Percentiles rank a stretch among this genome's conserved stretches.
Conservation (phyloP, 1,140 invertebrate species). For the Eurosta solidaginis region DNA sequence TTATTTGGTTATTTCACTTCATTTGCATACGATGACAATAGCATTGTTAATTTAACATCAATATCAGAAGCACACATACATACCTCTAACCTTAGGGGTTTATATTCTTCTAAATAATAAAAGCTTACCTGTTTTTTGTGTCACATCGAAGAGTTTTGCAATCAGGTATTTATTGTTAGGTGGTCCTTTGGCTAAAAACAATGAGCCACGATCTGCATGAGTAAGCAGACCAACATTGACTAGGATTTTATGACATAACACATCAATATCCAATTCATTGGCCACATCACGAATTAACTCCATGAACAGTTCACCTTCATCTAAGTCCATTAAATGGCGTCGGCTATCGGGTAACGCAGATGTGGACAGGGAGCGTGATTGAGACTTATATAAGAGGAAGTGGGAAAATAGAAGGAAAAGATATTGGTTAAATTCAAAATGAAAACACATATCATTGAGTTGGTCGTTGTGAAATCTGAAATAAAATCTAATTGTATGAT, state of each 20-base stretch:
- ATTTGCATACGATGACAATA: neutral
- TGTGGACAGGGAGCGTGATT: conserved; percentile 61
- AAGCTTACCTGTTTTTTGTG: conserved; percentile 76
- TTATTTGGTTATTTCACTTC: neutral
- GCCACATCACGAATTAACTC: conserved; percentile 91
- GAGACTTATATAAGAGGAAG: conserved; percentile 60
- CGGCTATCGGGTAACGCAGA: conserved; percentile 62
- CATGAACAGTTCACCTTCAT: conserved; percentile 87
- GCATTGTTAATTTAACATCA: neutral
- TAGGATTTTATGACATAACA: conserved; percentile 91
- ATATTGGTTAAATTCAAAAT: neutral
- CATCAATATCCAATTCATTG: conserved; percentile 90
- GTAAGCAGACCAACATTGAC: conserved; percentile 88
- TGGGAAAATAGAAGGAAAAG: conserved; percentile 2
- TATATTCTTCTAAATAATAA: neutral
- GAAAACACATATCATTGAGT: neutral
- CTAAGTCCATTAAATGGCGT: conserved; percentile 68
- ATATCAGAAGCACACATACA: neutral
- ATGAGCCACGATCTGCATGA: conserved; percentile 81
- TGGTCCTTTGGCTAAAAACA: conserved; percentile 84
- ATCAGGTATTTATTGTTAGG: conserved; percentile 77
- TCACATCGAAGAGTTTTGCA: conserved; percentile 91
- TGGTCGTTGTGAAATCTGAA: too few relatives aligned
- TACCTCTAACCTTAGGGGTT: neutral
- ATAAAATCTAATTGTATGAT: too few relatives aligned